Conservation (phyloP, 1,140 invertebrate species). For the Cyclina sinensis region DNA sequence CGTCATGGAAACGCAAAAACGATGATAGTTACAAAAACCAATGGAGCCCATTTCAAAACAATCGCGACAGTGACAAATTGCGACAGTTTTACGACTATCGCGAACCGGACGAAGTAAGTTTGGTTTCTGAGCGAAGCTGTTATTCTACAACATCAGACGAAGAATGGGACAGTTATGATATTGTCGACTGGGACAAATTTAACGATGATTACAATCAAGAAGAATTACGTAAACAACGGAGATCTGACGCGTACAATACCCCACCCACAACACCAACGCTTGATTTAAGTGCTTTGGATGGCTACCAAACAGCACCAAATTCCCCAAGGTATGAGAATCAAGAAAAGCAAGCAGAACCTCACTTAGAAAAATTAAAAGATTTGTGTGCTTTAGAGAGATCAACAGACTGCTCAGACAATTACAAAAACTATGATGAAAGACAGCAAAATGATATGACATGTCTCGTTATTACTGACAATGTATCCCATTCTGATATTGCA, state of each 20-base stretch:
- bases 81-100: slow-evolving; percentile 5
- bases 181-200: not conserved
- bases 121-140: slow-evolving; percentile 12
- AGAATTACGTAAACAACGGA: not conserved
- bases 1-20: not conserved
- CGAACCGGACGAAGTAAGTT: slow-evolving; percentile 1
- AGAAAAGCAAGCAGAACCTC: not conserved
- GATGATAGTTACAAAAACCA: not conserved
- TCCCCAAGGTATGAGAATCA: not conserved
- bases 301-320: slow-evolving; percentile 43
- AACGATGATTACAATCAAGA: not conserved
- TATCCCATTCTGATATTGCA: not conserved
- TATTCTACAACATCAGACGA: slow-evolving; percentile 34
- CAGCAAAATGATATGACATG: not conserved
- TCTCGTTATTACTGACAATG: not conserved
- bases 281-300: slow-evolving; percentile 35
- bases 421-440: too few relatives aligned
- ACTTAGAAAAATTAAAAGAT: not conserved
- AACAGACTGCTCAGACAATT: not conserved
- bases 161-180: not conserved
- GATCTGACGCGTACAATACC: not conserved
- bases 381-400: not conserved
- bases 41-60: not conserved
- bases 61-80: not conserved
- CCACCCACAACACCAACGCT: slow-evolving; percentile 1